Conservation (phyloP, 2,113 vertebrate genomes). For the Ptilorrhoa leucosticta region DNA sequence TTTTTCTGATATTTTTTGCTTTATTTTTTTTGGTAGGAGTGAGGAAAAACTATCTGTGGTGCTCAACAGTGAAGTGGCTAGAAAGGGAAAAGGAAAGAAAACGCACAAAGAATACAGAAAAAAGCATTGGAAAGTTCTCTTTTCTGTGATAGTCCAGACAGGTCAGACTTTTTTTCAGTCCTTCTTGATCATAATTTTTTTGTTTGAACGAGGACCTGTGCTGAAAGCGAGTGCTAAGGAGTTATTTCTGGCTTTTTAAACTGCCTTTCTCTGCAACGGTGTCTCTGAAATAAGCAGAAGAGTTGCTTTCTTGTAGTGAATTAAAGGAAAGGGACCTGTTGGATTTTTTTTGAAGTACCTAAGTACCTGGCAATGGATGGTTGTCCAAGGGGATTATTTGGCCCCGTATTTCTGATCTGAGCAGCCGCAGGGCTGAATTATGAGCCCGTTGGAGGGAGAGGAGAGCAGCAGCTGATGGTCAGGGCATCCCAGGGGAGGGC, state of each 20-base stretch:
- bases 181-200: background rate
- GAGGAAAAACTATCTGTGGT: background rate
- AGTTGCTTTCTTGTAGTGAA: background rate
- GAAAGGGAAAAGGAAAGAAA: background rate
- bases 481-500: background rate
- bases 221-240: background rate
- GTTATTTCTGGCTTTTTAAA: background rate
- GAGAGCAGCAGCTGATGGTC: background rate
- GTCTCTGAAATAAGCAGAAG: background rate
- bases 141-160: background rate
- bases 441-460: background rate
- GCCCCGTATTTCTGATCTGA: background rate
- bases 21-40: background rate
- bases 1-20: background rate
- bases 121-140: background rate
- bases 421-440: background rate
- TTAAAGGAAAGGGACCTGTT: background rate
- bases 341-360: background rate
- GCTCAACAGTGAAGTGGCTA: background rate
- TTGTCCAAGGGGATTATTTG: background rate
- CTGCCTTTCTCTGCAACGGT: background rate
- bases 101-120: background rate
- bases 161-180: background rate
- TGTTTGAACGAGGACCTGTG: background rate
- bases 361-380: background rate